Evolutionary conservation across 2,113 vertebrate genomes (phyloP).

Genomic region (Ochotona princeps): DNA sequence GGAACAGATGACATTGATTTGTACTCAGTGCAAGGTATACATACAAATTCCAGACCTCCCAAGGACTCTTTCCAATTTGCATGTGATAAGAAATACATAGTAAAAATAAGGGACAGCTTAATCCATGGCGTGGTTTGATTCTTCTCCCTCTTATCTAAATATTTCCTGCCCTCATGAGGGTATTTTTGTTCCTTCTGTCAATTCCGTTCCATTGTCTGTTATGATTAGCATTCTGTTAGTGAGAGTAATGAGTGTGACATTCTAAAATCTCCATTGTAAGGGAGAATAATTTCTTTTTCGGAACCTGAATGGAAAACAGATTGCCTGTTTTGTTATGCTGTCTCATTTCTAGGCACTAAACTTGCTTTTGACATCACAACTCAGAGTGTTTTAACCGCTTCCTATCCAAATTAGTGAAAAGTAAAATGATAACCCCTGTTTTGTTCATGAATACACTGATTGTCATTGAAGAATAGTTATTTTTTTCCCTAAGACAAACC

Average conservation of each 20-base stretch:
- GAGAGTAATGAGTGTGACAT: background rate
- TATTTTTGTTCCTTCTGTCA: background rate
- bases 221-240: background rate
- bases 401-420: background rate
- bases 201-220: background rate
- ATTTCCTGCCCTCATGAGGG: background rate
- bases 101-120: slow-evolving; percentile 10
- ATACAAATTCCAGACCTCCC: background rate
- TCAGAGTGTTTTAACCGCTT: background rate
- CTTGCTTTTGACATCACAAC: background rate
- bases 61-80: background rate
- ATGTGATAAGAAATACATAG: background rate
- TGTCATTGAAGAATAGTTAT: background rate
- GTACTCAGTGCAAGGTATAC: background rate
- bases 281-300: slow-evolving; percentile 34
- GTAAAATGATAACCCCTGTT: background rate
- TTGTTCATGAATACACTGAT: background rate
- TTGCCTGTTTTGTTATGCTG: background rate
- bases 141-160: background rate
- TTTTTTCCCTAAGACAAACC: background rate
- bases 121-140: background rate
- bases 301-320: slow-evolving; percentile 39
- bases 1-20: background rate
- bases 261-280: slow-evolving; percentile 16
- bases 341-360: slow-evolving; percentile 8